Conservation (phyloP, 2,797 vertebrate genomes). For the Austrolebias charrua region DNA sequence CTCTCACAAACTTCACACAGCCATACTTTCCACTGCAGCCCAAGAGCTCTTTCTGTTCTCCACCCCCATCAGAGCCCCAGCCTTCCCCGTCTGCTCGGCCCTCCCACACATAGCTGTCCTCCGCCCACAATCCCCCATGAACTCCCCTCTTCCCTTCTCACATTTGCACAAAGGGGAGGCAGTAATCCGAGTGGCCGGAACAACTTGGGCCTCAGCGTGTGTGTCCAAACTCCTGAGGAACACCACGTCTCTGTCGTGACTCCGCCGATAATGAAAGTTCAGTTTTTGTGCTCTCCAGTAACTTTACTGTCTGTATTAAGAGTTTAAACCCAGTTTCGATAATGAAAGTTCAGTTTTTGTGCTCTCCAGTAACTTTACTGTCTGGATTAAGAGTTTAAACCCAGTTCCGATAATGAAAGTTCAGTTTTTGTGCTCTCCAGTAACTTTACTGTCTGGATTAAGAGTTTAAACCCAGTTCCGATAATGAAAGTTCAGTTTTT, state of each 20-base stretch:
- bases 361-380: no score
- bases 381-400: no score
- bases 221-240: neutral
- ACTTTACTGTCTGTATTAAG: no score
- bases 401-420: constrained; percentile 3
- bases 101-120: constrained; percentile 41
- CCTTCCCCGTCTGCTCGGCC: constrained; percentile 35
- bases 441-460: neutral
- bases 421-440: no score
- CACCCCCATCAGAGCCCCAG: constrained; percentile 43
- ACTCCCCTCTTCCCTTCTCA: constrained; percentile 43
- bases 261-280: no score
- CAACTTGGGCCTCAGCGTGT: constrained; percentile 70
- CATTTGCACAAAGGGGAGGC: constrained; percentile 47
- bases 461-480: no score
- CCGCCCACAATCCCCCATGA: constrained; percentile 42
- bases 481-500: no score
- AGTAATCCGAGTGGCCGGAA: constrained; percentile 71
- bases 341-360: no score
- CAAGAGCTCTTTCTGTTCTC: constrained; percentile 52
- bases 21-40: constrained; percentile 38
- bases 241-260: no score
- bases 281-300: no score
- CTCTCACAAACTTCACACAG: constrained; percentile 18
- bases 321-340: no score